Evolutionary conservation across 2,797 vertebrate species (phyloP).

Genomic region (Fratercula arctica): DNA sequence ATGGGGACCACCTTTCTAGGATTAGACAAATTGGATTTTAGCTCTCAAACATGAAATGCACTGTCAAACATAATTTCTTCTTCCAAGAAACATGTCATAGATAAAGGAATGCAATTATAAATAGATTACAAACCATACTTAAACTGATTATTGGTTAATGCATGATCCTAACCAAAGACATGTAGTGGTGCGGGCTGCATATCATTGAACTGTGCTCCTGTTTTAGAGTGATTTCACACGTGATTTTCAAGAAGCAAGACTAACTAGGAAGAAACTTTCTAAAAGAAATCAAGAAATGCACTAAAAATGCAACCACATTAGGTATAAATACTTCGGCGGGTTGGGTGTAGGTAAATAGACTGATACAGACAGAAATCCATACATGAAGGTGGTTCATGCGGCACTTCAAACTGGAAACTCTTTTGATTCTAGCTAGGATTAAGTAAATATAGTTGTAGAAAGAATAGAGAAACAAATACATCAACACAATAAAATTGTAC

Average conservation of each 20-base stretch:
- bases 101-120: constrained; percentile 39
- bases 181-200: background rate
- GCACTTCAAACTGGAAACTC: background rate
- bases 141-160: background rate
- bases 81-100: constrained; percentile 31
- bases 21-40: constrained; percentile 4
- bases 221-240: background rate
- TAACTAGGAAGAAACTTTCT: background rate
- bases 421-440: background rate
- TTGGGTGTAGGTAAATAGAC: background rate
- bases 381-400: background rate
- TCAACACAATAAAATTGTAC: background rate
- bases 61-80: constrained; percentile 52
- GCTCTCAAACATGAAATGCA: background rate
- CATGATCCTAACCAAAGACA: background rate
- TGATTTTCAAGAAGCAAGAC: background rate
- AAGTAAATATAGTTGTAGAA: background rate
- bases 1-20: background rate
- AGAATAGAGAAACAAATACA: background rate
- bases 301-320: background rate
- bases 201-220: background rate
- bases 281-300: background rate
- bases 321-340: background rate
- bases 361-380: background rate
- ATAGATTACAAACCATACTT: constrained; percentile 1